Percentiles rank a stretch among this genome's conserved stretches.
These are phyloP conservation scores for Amiota mariae DNA, from an alignment of 2,888 invertebrate genomes.

Conservation along the genomic window DNA sequence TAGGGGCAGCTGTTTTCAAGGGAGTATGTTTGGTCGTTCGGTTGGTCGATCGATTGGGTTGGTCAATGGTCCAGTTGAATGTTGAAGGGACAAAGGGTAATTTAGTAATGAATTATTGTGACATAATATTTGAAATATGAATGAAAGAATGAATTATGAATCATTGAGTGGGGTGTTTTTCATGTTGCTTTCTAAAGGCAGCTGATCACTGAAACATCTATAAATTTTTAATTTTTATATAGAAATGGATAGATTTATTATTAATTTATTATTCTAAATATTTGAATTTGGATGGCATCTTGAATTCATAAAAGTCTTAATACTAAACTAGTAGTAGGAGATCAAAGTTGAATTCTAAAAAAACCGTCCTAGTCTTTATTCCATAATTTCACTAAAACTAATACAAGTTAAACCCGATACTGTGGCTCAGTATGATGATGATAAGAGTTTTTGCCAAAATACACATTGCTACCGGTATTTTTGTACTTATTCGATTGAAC, in stretches of 20 bases:
- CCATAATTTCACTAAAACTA: slow-evolving; percentile 10
- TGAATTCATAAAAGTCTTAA: too few relatives aligned
- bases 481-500: neutral
- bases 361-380: neutral
- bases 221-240: neutral
- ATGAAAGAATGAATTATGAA: too few relatives aligned
- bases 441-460: neutral
- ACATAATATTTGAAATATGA: slow-evolving; percentile 19
- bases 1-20: slow-evolving; percentile 12
- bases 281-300: too few relatives aligned
- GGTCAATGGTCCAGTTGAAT: slow-evolving; percentile 7
- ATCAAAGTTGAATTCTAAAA: neutral
- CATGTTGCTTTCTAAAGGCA: neutral
- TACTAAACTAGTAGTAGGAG: too few relatives aligned
- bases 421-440: neutral
- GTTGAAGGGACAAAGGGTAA: neutral
- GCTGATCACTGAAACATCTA: neutral
- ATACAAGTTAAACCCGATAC: slow-evolving; percentile 3
- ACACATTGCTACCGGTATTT: neutral
- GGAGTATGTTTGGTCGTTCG: neutral
- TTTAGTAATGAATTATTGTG: slow-evolving; percentile 25
- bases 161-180: neutral
- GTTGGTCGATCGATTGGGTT: slow-evolving; percentile 1
- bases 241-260: neutral
- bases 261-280: neutral